Percentiles rank a stretch among this genome's conserved stretches.
Evolutionary conservation across 1,140 invertebrate genomes (phyloP).

Genomic region (Caligus rogercresseyi): DNA sequence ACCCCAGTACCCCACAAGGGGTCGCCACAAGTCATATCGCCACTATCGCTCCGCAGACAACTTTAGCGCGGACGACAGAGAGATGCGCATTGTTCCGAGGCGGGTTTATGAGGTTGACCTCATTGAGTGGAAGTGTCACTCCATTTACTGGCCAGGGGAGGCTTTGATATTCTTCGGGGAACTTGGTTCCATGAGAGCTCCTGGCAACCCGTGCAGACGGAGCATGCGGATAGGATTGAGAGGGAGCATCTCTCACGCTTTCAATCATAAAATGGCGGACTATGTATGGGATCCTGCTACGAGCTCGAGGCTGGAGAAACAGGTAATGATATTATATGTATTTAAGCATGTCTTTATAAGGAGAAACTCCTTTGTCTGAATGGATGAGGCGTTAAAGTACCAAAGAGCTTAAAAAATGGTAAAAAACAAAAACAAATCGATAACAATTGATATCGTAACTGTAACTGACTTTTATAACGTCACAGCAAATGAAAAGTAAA

Average conservation of each 20-base stretch:
- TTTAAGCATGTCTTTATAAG: too few relatives aligned
- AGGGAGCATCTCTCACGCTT: constrained; percentile 12
- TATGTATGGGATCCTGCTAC: constrained; percentile 23
- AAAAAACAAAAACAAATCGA: too few relatives aligned
- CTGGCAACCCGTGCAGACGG: constrained; percentile 44
- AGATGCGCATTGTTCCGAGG: constrained; percentile 37
- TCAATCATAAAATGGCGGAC: constrained; percentile 28
- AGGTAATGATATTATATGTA: too few relatives aligned
- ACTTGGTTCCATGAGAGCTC: constrained; percentile 51
- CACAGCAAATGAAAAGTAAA: too few relatives aligned
- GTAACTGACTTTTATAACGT: too few relatives aligned
- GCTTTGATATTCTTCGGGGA: constrained; percentile 40
- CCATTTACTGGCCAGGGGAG: constrained; percentile 49
- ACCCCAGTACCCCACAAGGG: constrained; percentile 20
- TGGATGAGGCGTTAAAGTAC: too few relatives aligned
- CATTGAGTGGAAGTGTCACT: constrained; percentile 40
- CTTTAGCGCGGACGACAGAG: constrained; percentile 26
- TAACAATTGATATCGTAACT: too few relatives aligned
- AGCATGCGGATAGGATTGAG: constrained; percentile 20
- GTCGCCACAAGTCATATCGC: constrained; percentile 7
- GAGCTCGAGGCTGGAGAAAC: constrained; percentile 22
- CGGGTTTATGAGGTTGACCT: constrained; percentile 52
- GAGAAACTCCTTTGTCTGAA: too few relatives aligned
- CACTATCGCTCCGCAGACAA: constrained; percentile 5
- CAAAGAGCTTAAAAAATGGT: too few relatives aligned